Percentiles rank a stretch among this genome's conserved stretches.
Evolutionary conservation across 2,888 invertebrate species (phyloP).

Genomic region (Sphinx pinastri): DNA sequence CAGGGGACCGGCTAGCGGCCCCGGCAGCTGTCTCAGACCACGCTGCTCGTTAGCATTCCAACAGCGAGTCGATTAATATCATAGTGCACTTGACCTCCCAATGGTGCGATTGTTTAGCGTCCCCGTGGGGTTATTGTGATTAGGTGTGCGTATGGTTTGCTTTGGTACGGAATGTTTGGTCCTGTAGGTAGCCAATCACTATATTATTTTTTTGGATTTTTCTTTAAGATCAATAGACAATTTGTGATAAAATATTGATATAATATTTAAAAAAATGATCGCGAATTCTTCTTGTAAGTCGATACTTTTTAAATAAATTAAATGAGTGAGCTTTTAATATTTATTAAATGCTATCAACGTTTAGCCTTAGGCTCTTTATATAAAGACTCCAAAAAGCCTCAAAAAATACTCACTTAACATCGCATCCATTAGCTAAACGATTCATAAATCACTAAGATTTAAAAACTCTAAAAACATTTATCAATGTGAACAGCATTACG

Average conservation of each 20-base stretch:
- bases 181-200: too few relatives aligned
- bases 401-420: background rate
- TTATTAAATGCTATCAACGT: too few relatives aligned
- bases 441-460: background rate
- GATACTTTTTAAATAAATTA: too few relatives aligned
- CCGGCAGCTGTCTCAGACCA: conserved; percentile 6
- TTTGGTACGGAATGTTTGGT: background rate
- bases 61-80: conserved; percentile 37
- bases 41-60: conserved; percentile 47
- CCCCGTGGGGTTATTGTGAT: background rate
- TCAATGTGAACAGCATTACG: background rate
- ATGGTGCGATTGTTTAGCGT: conserved; percentile 30
- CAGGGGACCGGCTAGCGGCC: too few relatives aligned
- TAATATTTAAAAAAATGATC: too few relatives aligned
- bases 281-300: too few relatives aligned
- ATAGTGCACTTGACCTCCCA: conserved; percentile 47
- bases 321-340: too few relatives aligned
- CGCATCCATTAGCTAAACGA: background rate
- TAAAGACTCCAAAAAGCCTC: too few relatives aligned
- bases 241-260: too few relatives aligned
- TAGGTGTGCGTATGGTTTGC: background rate
- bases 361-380: too few relatives aligned
- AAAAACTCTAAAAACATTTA: conserved; percentile 11
- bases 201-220: too few relatives aligned
- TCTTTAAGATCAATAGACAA: too few relatives aligned